Evolutionary conservation across 1,140 invertebrate genomes (phyloP).

Genomic region (Maconellicoccus hirsutus): DNA sequence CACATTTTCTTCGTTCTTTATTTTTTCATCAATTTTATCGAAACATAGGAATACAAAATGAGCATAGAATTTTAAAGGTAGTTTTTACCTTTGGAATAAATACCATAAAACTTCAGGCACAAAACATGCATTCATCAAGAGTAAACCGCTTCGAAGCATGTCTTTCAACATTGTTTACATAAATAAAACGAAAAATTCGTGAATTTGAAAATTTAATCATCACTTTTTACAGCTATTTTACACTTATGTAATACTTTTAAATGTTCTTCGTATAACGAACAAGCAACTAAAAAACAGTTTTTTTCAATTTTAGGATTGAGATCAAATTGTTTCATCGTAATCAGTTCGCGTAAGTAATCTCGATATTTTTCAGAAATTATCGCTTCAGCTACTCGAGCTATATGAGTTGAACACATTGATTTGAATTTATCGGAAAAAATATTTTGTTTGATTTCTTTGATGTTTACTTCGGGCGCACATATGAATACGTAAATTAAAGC

Average conservation of each 20-base stretch:
- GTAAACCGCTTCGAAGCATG: too few species aligned
- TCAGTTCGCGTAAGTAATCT: neutral
- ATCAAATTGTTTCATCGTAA: neutral
- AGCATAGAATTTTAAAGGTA: too few species aligned
- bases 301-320: neutral
- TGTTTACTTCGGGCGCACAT: slow-evolving; percentile 29
- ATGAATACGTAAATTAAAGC: slow-evolving; percentile 35
- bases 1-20: too few species aligned
- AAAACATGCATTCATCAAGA: too few species aligned
- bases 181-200: too few species aligned
- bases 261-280: neutral
- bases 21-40: too few species aligned
- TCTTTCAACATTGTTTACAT: too few species aligned
- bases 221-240: neutral
- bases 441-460: slow-evolving; percentile 32
- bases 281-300: neutral
- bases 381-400: slow-evolving; percentile 29
- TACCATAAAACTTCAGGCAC: too few species aligned
- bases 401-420: neutral
- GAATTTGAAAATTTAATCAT: too few species aligned
- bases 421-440: slow-evolving; percentile 33
- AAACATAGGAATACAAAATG: too few species aligned
- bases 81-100: too few species aligned
- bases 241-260: neutral
- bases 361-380: slow-evolving; percentile 32